Evolutionary conservation across 2,888 invertebrate species (phyloP), one percentile per base, ranked within the genome.

Genomic region (Sarcophaga variegata): DNA sequence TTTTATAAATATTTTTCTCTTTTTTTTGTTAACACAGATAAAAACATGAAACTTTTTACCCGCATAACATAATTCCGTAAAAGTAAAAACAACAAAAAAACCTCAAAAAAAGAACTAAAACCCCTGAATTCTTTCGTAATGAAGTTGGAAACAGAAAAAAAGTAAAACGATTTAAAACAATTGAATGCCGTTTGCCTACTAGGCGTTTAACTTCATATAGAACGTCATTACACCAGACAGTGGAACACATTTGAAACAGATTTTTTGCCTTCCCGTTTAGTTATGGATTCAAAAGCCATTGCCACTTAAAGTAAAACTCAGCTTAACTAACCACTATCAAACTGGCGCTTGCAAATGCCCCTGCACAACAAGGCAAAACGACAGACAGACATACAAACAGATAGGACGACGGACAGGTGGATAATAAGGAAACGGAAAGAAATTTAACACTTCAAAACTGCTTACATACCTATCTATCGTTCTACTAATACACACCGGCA

Each of bases 1-100:
- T 54, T 54, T 37, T 37, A 37, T 37, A 37, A 37, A 37, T 10
- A 54, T 11, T 63, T 22, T 47, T 22, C 47, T 4, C 22, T 20
- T 45, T 49, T 17, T 69, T 69, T 49, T 47, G 12, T 69, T 49
- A 14, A 69, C 11, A 60, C 25, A 78, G 47, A 78, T 47, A 78
- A 78, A 62, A 78, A 22, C 37, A 17, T 4, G 49, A 74, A 76
- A 82, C 59, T 71, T 82, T 60, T 82, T 78, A 63, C 27, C 82
- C 59, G 71, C 76, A 82, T 59, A 82, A 63, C 45, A 59, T 37
- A 64, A 76, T 63, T 70, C n/a, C 20, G 14, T 10, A 10, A 37
- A 37, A 37, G 37, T 37, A 37, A 37, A 10, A 37, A 37, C 37
- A 54, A 3, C 17, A 54, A 54, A 8, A 4, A 17, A 12, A 49